Evolutionary conservation across 2,888 invertebrate species (phyloP).

Genomic region (Patella pellucida): DNA sequence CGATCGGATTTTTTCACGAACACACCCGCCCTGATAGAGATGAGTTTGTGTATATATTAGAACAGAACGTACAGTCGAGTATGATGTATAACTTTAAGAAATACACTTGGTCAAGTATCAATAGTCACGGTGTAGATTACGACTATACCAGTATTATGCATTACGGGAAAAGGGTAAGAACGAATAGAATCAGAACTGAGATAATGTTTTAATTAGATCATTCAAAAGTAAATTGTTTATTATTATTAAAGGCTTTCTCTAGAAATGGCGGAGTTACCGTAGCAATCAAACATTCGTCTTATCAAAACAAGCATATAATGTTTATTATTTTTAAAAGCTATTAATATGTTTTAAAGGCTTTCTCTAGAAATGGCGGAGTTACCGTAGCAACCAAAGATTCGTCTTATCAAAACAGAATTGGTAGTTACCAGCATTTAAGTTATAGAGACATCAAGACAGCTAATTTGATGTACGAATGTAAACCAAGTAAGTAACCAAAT

Average conservation of each 20-base stretch:
- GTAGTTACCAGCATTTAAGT: conserved; percentile 49
- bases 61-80: conserved; percentile 36
- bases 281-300: conserved; percentile 45
- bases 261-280: conserved; percentile 57
- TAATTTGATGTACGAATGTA: conserved; percentile 57
- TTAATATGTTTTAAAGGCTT: conserved; percentile 39
- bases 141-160: conserved; percentile 62
- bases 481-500: conserved; percentile 15
- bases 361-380: conserved; percentile 47
- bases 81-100: conserved; percentile 52
- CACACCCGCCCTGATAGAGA: conserved; percentile 57
- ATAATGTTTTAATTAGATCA: too few relatives aligned
- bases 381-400: conserved; percentile 59
- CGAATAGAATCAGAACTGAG: too few relatives aligned
- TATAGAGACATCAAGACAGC: conserved; percentile 54
- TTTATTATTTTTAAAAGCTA: background rate
- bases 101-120: conserved; percentile 34
- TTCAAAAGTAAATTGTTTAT: background rate
- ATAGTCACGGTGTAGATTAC: conserved; percentile 48
- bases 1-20: conserved; percentile 55
- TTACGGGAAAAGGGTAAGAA: conserved; percentile 45
- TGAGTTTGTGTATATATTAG: conserved; percentile 38
- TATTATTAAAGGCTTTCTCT: conserved; percentile 44
- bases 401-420: conserved; percentile 55
- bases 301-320: conserved; percentile 15